phyloP scores from a whole-genome alignment of 2,797 vertebrate genomes.

The Podargus strigoides region DNA sequence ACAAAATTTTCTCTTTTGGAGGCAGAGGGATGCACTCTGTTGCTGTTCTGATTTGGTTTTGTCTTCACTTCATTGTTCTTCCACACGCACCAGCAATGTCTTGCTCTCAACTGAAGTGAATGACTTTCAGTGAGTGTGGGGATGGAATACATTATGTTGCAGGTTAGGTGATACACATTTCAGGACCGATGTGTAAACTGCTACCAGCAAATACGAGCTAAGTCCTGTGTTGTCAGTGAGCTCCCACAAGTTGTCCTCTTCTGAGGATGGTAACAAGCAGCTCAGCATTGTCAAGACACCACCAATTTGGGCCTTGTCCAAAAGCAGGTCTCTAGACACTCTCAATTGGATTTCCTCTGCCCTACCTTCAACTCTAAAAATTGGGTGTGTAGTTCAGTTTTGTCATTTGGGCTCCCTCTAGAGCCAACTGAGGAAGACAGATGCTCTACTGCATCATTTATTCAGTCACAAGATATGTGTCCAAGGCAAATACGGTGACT shows the following conservation, averaged over 20 bases:
- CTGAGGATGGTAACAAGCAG: not conserved
- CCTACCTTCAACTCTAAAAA: not conserved
- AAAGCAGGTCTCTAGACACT: not conserved
- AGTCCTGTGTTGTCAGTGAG: not conserved
- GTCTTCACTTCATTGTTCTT: not conserved
- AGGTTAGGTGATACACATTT: not conserved
- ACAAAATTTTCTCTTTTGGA: not conserved
- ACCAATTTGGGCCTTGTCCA: not conserved
- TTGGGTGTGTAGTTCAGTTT: not conserved
- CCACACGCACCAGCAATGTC: not conserved
- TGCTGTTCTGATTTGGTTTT: not conserved
- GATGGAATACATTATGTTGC: not conserved
- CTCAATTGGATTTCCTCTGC: not conserved
- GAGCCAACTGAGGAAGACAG: constrained; percentile 18
- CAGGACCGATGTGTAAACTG: not conserved
- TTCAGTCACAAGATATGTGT: not conserved
- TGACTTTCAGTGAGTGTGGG: not conserved
- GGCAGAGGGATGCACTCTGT: not conserved
- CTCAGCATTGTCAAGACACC: not conserved
- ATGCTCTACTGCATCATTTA: not conserved
- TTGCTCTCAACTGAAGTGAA: not conserved
- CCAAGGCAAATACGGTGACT: not conserved
- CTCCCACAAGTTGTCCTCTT: not conserved
- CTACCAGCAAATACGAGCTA: not conserved
- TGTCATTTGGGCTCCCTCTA: constrained; percentile 64